phyloP scores from a whole-genome alignment of 2,888 invertebrate species.

The Cerastoderma edule region DNA sequence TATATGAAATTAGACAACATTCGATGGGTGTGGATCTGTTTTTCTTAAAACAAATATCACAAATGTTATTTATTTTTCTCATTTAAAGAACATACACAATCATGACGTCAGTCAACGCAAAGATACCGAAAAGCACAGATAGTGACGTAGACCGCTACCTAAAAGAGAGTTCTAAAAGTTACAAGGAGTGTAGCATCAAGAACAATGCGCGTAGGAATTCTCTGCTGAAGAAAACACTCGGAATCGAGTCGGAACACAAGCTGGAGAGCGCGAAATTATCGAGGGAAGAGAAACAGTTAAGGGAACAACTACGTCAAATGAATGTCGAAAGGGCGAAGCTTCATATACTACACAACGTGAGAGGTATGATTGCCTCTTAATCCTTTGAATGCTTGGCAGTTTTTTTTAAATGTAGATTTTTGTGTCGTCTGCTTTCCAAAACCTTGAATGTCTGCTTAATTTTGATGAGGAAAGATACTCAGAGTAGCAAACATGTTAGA shows the following conservation, averaged over 20 bases:
- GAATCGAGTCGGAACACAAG: constrained; percentile 71
- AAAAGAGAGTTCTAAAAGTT: constrained; percentile 73
- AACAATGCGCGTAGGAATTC: constrained; percentile 75
- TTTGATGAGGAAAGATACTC: too few relatives aligned
- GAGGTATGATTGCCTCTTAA: constrained; percentile 54
- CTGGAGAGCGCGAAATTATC: constrained; percentile 64
- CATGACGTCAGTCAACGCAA: constrained; percentile 20
- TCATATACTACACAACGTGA: constrained; percentile 58
- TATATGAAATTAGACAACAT: too few relatives aligned
- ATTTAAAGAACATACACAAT: too few relatives aligned
- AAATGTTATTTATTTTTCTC: too few relatives aligned
- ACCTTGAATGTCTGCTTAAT: too few relatives aligned
- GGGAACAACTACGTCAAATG: constrained; percentile 72
- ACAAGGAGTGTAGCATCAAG: constrained; percentile 70
- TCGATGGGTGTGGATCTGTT: too few relatives aligned
- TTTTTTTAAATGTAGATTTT: too few relatives aligned
- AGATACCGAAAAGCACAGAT: constrained; percentile 22
- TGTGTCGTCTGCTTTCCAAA: too few relatives aligned
- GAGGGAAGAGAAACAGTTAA: constrained; percentile 70
- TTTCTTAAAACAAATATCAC: too few relatives aligned
- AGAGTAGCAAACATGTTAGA: too few relatives aligned
- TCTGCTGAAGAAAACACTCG: constrained; percentile 71
- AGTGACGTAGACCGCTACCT: constrained; percentile 69
- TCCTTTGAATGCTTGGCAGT: neutral
- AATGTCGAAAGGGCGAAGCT: constrained; percentile 72